Evolutionary conservation across 2,113 vertebrate genomes (phyloP), one percentile per base, ranked within the genome.

Genomic region (Heterocephalus glaber): DNA sequence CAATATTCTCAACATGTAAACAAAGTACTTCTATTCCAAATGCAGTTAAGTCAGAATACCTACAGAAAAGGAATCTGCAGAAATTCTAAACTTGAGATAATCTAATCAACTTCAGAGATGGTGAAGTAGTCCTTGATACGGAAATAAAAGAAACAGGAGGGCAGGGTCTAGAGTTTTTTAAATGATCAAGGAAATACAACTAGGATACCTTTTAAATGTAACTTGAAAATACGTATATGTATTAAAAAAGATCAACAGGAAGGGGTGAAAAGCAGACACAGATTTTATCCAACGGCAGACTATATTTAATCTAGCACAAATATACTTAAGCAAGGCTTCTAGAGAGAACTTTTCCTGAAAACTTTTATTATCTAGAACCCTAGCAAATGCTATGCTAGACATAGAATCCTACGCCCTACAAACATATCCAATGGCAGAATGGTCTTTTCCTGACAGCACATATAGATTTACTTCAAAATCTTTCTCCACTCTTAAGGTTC

Each of bases 21-120:
- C 86, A 93, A 1, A 90, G 30, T 52, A 76, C 70, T 92, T 96
- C 68, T 94, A 90, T 81, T 68, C 4, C 38, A 92, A 70, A 61
- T 49, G 30, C 52, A 86, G 12, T n/a, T 86, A 95, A 89, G 33
- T 77, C 30, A 84, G 22, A 90, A 85, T 92, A 86, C 82, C 61
- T 17, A 93, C 7, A 92, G 76, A 66, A 89, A 76, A 77, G 86
- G 54, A 74, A 89, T 47, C 35, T 47, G 14, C 14, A 93, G 52
- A 96, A 94, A 44, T 11, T 33, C 12, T n/a, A 41, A 82, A 65
- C 2, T 33, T 87, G 12, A 86, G 19, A 94, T 44, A 74, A 92
- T 33, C 52, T 52, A 66, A 94, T 33, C 54, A 88, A 94, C 24
- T 82, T 96, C n/a, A 91, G 66, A 79, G 30, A 88, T 5, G 47